Evolutionary conservation across 2,888 invertebrate genomes (phyloP).

Genomic region (Agapostemon virescens): DNA sequence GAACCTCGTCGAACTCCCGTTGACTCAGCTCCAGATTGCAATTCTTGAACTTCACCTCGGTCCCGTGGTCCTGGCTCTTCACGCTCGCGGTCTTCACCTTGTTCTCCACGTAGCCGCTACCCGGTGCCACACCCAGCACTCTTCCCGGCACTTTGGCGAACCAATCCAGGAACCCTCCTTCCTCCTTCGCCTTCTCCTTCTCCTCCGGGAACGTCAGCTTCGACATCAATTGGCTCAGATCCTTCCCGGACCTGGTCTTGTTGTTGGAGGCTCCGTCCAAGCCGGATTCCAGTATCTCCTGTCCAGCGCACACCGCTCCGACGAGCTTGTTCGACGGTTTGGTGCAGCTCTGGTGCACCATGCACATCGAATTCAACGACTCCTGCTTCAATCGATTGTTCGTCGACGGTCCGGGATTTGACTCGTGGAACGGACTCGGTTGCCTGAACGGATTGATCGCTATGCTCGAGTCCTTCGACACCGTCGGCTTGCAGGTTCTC

Average conservation of each 20-base stretch:
- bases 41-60: conserved; percentile 73
- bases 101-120: conserved; percentile 61
- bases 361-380: conserved; percentile 61
- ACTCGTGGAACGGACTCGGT: conserved; percentile 69
- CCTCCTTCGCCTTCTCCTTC: conserved; percentile 68
- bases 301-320: conserved; percentile 20
- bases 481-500: conserved; percentile 39
- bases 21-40: conserved; percentile 79
- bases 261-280: conserved; percentile 37
- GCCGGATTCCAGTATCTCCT: conserved; percentile 37
- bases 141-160: conserved; percentile 73
- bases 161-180: conserved; percentile 75
- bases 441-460: conserved; percentile 68
- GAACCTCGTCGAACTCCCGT: conserved; percentile 79
- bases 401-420: conserved; percentile 73
- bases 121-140: conserved; percentile 73
- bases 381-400: conserved; percentile 53
- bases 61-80: conserved; percentile 57
- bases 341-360: conserved; percentile 68
- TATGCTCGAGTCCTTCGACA: conserved; percentile 38
- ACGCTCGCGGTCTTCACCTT: conserved; percentile 53
- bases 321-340: conserved; percentile 52
- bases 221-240: conserved; percentile 72
- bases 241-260: conserved; percentile 43
- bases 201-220: conserved; percentile 73